Base-by-base conservation (phyloP, 23 tunicate species). In the Halocynthia roretzi region DNA sequence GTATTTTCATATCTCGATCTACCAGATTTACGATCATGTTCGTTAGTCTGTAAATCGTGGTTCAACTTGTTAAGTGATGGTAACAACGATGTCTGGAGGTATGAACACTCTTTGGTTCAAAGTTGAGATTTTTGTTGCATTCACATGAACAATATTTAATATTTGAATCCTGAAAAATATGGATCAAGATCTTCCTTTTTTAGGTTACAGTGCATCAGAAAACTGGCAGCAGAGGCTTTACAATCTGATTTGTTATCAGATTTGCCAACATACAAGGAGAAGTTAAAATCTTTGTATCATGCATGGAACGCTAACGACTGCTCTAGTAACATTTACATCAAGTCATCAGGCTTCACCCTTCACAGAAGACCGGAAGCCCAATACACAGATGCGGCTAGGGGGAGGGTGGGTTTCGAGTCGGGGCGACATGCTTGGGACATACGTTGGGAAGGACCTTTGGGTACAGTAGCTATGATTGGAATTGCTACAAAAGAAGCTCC, bases 341-440 rank as follows among this genome's bases (percentile, higher is more conserved):
- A 82, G 54, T 87, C 83, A 15, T 81, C 77, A 77, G 87, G 94
- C 8, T 87, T 87, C 67, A 87, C 94, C 0, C 51, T 87, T 14
- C 87, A 87, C 52, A 71, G 94, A 82, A 87, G 94, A 54, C 94
- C 94, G 12, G 94, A 87, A 65, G 87, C 94, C 5, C 94, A 87
- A 65, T 82, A 80, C 77, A 87, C 94, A 5, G 94, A 87, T 71
- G 86, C 83, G 15, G 94, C 87, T 8, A 64, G 94, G 18, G 87
- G 87, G 8, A 87, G 72, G 57, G 82, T 82, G 8, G 94, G 94
- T 11, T 87, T 87, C 71, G 83, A 82, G 22, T 87, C 86, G 17
- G 94, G 94, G 53, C 80, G 94, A 11, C 94, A 87, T 50, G 70
- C 87, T 10, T 87, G 94, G 94, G 94, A 87, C 54, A 69, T 87